Evolutionary conservation across 1,140 invertebrate genomes (phyloP), one percentile per base, ranked within the genome.

Genomic region (Eriosoma lanigerum): DNA sequence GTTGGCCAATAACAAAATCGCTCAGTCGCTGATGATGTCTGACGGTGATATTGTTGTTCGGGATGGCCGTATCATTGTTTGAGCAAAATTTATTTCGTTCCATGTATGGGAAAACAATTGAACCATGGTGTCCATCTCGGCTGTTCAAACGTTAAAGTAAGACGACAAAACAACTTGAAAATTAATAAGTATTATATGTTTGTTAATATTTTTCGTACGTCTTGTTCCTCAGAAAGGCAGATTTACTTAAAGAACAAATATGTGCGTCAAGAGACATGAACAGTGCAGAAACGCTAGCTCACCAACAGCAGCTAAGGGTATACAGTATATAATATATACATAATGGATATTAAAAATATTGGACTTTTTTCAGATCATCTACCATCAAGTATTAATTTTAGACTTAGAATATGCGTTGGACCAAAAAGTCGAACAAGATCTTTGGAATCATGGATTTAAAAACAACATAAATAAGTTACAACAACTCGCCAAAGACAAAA

Each of bases 361-460:
- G n/a, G n/a, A n/a, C n/a, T n/a, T n/a, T n/a, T 58, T 76, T 56
- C 62, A 92, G 85, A 90, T 90, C 84, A 90, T 94, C 73, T 95
- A 94, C 86, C 92, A 94, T 85, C 91, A 93, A 86, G 89, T 95
- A 26, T 86, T 96, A 48, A 88, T 94, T 56, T 86, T 92, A 68
- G 93, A 95, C 85, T 86, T 95, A 82, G 93, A 95, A 84, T 94
- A 93, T 89, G 93, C 93, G n/a, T 86, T 95, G 83, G 93, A 95
- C 86, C 92, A 93, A 84, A 95, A 95, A 87, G 92, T 95, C 26
- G 94, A 96, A 85, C 93, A 94, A 85, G 93, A 95, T 84, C 86
- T 96, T 82, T 96, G 94, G 94, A 96, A 93, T 85, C 88, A 93
- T 85, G 93, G 93, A 17, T 95, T 95, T 87, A 95, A 95, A 85